These are phyloP conservation scores for Crenuchus spilurus DNA, from an alignment of 2,797 vertebrate genomes.

Conservation along the genomic window DNA sequence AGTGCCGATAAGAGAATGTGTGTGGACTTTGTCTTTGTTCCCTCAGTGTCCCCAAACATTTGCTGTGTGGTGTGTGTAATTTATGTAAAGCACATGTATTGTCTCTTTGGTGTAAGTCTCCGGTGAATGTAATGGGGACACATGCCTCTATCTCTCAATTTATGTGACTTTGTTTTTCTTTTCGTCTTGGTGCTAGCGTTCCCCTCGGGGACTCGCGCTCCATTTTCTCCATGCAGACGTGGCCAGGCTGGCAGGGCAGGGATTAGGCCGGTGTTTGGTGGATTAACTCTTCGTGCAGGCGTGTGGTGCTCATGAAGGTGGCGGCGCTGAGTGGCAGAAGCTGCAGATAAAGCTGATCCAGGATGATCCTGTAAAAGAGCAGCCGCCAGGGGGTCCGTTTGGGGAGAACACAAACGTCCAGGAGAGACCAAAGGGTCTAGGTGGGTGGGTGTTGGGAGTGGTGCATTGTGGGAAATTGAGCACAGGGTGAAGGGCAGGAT, in stretches of 20 bases:
- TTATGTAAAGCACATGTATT: too few relatives aligned
- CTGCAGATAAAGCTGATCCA: conserved; percentile 52
- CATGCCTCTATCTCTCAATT: conserved; percentile 16
- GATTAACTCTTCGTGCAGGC: conserved; percentile 47
- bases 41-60: too few relatives aligned
- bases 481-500: neutral
- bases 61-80: too few relatives aligned
- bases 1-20: too few relatives aligned
- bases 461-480: conserved; percentile 4
- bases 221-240: neutral
- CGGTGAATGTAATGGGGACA: conserved; percentile 12
- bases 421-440: conserved; percentile 23
- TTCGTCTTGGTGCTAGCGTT: neutral
- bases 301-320: conserved; percentile 36
- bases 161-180: conserved; percentile 13
- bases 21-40: too few relatives aligned
- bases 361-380: conserved; percentile 50
- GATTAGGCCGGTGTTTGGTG: conserved; percentile 38
- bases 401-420: conserved; percentile 21
- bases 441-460: conserved; percentile 3
- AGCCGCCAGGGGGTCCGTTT: conserved; percentile 20
- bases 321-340: conserved; percentile 36
- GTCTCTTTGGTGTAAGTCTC: too few relatives aligned
- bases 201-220: neutral
- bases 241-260: neutral